Percentiles rank a stretch among this genome's conserved stretches.
phyloP scores from a whole-genome alignment of 2,888 invertebrate species.

The Papilio demoleus region DNA sequence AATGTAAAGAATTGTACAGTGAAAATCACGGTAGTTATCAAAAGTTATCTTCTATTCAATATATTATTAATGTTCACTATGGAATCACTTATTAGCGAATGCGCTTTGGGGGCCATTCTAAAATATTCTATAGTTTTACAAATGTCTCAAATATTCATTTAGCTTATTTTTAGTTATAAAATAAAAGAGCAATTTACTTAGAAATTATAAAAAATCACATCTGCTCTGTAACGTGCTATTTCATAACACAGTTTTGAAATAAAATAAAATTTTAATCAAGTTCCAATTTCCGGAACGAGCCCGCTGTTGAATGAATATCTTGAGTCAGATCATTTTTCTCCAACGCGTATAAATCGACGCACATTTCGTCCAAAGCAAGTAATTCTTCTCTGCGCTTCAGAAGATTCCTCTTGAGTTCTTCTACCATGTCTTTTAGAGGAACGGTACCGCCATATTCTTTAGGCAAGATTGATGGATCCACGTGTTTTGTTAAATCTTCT shows the following conservation, averaged over 20 bases:
- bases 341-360: slow-evolving; percentile 86
- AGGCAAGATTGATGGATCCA: slow-evolving; percentile 90
- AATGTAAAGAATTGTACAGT: too few species aligned
- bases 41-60: too few species aligned
- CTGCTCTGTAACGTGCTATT: slow-evolving; percentile 10
- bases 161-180: slow-evolving; percentile 1
- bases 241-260: slow-evolving; percentile 34
- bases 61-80: too few species aligned
- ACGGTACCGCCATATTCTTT: slow-evolving; percentile 95
- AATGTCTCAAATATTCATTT: neutral
- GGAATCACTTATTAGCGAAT: too few species aligned
- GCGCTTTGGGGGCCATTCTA: too few species aligned
- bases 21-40: too few species aligned
- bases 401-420: slow-evolving; percentile 87
- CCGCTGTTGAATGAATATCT: slow-evolving; percentile 90
- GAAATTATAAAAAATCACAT: slow-evolving; percentile 29
- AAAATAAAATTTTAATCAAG: slow-evolving; percentile 84
- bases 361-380: slow-evolving; percentile 89
- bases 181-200: slow-evolving; percentile 7
- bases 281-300: slow-evolving; percentile 92
- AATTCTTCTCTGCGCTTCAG: slow-evolving; percentile 86
- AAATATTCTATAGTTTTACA: neutral
- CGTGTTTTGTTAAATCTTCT: slow-evolving; percentile 87
- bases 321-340: slow-evolving; percentile 85
- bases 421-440: slow-evolving; percentile 91